phyloP scores from a whole-genome alignment of 2,797 vertebrate genomes.

The Triplophysa yarkandensis region DNA sequence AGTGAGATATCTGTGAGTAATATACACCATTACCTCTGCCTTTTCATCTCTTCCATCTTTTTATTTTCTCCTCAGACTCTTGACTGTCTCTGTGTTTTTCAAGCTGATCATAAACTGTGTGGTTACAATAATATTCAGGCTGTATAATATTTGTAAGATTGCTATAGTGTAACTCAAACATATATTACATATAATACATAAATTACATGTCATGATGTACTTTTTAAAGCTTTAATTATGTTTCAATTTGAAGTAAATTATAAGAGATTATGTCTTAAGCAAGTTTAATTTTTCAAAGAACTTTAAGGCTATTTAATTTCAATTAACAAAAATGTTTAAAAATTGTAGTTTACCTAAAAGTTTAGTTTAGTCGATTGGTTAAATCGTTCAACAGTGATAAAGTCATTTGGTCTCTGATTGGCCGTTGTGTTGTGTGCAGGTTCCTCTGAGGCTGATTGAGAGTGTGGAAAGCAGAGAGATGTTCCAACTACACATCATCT shows the following conservation, averaged over 20 bases:
- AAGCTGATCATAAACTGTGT: not conserved
- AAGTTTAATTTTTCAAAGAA: too few relatives aligned
- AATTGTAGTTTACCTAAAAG: too few relatives aligned
- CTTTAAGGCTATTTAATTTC: too few relatives aligned
- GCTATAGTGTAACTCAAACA: too few relatives aligned
- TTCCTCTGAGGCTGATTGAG: conserved; percentile 97
- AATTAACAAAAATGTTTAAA: too few relatives aligned
- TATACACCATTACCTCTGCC: conserved; percentile 52
- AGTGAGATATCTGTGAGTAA: conserved; percentile 86
- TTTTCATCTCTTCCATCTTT: conserved; percentile 58
- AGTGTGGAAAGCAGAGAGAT: conserved; percentile 96
- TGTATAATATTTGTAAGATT: not conserved
- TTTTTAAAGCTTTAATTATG: too few relatives aligned
- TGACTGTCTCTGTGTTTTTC: conserved; percentile 2
- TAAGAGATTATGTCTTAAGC: too few relatives aligned
- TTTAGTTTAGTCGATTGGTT: too few relatives aligned
- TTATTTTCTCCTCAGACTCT: conserved; percentile 44
- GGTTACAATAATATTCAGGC: not conserved
- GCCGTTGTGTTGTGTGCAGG: conserved; percentile 77
- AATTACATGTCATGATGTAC: too few relatives aligned
- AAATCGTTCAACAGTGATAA: not conserved
- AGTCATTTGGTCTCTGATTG: conserved; percentile 20
- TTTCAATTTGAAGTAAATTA: too few relatives aligned
- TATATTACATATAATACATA: too few relatives aligned
- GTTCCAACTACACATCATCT: conserved; percentile 98